These are phyloP conservation scores for Sesia apiformis DNA, from an alignment of 2,888 invertebrate species.

Conservation along the genomic window DNA sequence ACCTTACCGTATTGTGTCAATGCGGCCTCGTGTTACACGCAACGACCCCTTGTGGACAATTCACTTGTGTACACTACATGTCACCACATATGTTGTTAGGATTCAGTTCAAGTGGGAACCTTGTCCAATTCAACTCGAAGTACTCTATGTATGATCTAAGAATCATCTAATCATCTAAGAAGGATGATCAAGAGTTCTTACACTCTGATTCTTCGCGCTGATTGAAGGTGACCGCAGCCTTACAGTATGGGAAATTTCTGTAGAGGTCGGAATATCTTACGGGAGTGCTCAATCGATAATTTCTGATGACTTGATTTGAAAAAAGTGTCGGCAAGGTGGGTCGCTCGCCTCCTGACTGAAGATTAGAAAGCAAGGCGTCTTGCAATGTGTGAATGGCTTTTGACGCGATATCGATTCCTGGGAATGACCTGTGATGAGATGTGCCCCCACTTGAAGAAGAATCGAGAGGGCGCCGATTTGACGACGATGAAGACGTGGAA, in stretches of 20 bases:
- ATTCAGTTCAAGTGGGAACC: too few relatives aligned
- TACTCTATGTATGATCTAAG: too few relatives aligned
- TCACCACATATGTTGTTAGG: too few relatives aligned
- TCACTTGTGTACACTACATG: too few relatives aligned
- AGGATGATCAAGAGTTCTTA: too few relatives aligned
- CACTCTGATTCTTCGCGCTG: not conserved
- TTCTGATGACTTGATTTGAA: not conserved
- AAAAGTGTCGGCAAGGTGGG: not conserved
- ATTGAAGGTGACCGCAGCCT: not conserved
- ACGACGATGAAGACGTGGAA: too few relatives aligned
- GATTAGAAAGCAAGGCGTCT: not conserved
- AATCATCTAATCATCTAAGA: too few relatives aligned
- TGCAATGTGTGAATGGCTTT: slow-evolving; percentile 1
- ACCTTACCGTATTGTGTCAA: too few relatives aligned
- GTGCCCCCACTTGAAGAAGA: not conserved
- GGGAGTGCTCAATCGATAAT: not conserved
- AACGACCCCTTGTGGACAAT: too few relatives aligned
- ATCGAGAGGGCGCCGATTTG: too few relatives aligned
- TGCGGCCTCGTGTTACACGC: too few relatives aligned
- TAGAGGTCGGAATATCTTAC: not conserved
- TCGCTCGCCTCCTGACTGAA: slow-evolving; percentile 3
- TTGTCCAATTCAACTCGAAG: too few relatives aligned
- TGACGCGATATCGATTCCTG: not conserved
- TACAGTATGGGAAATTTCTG: not conserved
- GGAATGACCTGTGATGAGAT: not conserved